phyloP scores from a whole-genome alignment of 2,113 vertebrate genomes.

The Delphinapterus leucas region DNA sequence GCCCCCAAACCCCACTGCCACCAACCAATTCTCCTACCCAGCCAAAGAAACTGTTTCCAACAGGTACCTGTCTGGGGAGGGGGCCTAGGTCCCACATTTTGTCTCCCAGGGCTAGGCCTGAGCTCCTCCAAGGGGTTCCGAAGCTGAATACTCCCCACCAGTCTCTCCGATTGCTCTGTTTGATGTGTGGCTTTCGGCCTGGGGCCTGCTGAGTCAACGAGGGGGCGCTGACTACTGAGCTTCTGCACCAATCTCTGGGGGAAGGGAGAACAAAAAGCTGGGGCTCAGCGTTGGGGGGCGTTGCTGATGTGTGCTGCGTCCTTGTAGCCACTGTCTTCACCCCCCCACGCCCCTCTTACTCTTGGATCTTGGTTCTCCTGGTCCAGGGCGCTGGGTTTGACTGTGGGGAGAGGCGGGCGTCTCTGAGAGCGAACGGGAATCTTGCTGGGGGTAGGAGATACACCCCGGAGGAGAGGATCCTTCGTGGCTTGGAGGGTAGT shows the following conservation, averaged over 20 bases:
- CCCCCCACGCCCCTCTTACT: constrained; percentile 59
- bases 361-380: constrained; percentile 72
- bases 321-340: background rate
- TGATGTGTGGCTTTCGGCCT: background rate
- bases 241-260: constrained; percentile 51
- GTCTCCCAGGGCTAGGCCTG: background rate
- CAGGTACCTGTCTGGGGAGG: constrained; percentile 57
- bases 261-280: background rate
- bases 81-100: constrained; percentile 19
- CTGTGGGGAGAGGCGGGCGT: background rate
- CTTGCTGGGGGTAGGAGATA: constrained; percentile 71
- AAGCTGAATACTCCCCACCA: background rate
- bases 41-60: background rate
- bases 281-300: background rate
- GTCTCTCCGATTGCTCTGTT: constrained; percentile 37
- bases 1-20: background rate
- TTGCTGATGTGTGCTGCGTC: background rate
- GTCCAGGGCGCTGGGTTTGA: constrained; percentile 25
- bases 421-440: constrained; percentile 73
- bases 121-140: constrained; percentile 72
- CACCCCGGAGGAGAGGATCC: background rate
- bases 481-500: constrained; percentile 14
- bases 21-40: background rate
- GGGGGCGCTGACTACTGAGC: background rate
- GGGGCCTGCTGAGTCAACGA: background rate